Evolutionary conservation across 2,797 vertebrate genomes (phyloP), one percentile per base, ranked within the genome.

Genomic region (Spinibarbus caldwelli): DNA sequence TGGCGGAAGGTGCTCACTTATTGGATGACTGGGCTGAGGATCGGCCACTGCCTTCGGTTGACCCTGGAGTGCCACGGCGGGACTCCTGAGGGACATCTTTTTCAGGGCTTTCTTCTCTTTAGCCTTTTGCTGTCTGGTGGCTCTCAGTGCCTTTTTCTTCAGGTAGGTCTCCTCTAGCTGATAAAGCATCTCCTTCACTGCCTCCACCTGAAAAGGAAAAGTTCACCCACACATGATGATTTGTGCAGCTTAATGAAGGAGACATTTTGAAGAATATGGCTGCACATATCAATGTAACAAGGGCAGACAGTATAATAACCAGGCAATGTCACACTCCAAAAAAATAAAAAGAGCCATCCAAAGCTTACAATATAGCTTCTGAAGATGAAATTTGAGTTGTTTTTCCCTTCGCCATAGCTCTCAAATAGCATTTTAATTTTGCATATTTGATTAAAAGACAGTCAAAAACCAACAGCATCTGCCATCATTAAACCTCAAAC

Each of bases 141-240:
- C 86, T 91, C 86, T 90, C 36, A 71, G 78, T 78, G 85, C 92
- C 90, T 94, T 93, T 0, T 87, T 93, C 88, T 91, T 93, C 82
- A 94, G 83, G 91, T 92, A 95, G 86, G 84, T 90, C 43, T 93
- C 92, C 90, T 95, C 95, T 89, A 86, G 81, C 83, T 91, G 87
- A 81, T 95, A 92, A 41, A 95, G 76, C 86, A 91, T 92, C 80
- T 94, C 93, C 93, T 96, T 91, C 87, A 95, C 75, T 79, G 83
- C 68, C 15, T 81, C 83, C 62, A 91, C 88, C 89, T 91, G 70
- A 26, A 80, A 82, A 41, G 54, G 26, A 68, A 52, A 66, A 17
- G 29, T n/a, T 34, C 29, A 15, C 10, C 23, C 49, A 26, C 43
- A 41, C 23, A 15, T 38, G 23, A 75, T 34, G 31, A 34, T 75